Percentiles rank a stretch among this genome's conserved stretches.
Evolutionary conservation across 23 tunicate genomes (phyloP).

Genomic region (Aplidium turbinatum): DNA sequence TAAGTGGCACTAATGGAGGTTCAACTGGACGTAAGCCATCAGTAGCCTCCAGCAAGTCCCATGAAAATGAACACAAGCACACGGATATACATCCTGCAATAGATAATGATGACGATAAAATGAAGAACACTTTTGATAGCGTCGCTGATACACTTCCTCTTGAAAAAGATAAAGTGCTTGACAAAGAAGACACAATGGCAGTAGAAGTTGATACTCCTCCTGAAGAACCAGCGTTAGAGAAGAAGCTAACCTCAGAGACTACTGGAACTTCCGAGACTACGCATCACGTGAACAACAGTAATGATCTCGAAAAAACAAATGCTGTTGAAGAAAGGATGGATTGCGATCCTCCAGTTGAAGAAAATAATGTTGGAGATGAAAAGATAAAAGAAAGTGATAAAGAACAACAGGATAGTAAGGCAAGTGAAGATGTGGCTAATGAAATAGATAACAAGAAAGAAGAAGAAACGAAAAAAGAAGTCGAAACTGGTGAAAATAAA

Average conservation of each 20-base stretch:
- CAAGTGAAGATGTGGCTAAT: not conserved
- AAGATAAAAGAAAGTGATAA: not conserved
- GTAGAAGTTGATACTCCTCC: too few species aligned
- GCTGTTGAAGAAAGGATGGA: not conserved
- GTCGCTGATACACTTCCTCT: not conserved
- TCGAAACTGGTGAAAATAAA: not conserved
- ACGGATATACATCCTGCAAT: not conserved
- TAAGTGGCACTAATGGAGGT: too few species aligned
- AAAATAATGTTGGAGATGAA: not conserved
- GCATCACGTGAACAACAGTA: not conserved
- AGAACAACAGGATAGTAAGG: not conserved
- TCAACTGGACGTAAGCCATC: too few species aligned
- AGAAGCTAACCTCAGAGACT: not conserved
- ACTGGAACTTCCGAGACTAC: not conserved
- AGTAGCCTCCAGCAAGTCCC: too few species aligned
- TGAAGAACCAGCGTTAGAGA: too few species aligned
- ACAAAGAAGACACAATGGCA: too few species aligned
- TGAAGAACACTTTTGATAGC: not conserved
- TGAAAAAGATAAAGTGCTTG: too few species aligned
- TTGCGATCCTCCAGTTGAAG: not conserved
- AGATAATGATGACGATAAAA: not conserved
- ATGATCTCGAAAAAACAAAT: not conserved
- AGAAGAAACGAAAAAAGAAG: not conserved
- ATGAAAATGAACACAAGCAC: not conserved
- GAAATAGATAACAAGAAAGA: constrained; percentile 18